Base-by-base conservation (phyloP, 2,797 vertebrate genomes). In the Ctenopoma kingsleyae region DNA sequence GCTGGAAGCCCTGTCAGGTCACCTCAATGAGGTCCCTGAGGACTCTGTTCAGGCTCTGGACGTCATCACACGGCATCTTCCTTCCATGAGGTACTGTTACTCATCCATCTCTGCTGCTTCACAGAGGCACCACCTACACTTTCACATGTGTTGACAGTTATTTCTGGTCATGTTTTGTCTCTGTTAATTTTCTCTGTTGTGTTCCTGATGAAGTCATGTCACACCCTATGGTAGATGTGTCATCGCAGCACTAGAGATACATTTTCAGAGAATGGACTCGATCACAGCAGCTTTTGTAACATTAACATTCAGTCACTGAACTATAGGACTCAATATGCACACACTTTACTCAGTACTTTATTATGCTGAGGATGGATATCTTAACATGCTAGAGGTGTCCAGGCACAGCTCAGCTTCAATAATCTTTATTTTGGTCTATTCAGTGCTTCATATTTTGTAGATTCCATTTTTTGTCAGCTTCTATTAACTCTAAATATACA, bases 31-130 rank as follows among this genome's bases (percentile, higher is more conserved):
- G 92, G 98, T 99, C 76, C 98, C 98, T 0, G 98, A 99, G 65
- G 98, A 99, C 75, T 98, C 97, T 0, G 98, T 99, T 5, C 98
- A 99, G 90, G 98, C 98, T 0, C 94, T 99, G 65, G 98, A 99
- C 1, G 98, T 99, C 48, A 99, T 99, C 90, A 99, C 97, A 5
- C 95, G 98, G 49, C 98, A 99, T 68, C 95, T 99, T 76, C 97
- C 98, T 71, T 99, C 98, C 81, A 99, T 99, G 98, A 97, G 98
- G 98, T 98, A 84, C 27, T 0, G 0, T 48, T n/a, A 25, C 36
- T 41, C 32, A 1, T 23, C 22, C 20, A 2, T 25, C 15, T 50
- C 40, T 15, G 30, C 55, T 17, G 20, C 55, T 19, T 40, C 51
- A 32, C 47, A 54, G 23, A 41, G 23, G 13, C 49, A 8, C 30